Evolutionary conservation across 2,797 vertebrate species (phyloP).

Genomic region (Anguilla pacifica): DNA sequence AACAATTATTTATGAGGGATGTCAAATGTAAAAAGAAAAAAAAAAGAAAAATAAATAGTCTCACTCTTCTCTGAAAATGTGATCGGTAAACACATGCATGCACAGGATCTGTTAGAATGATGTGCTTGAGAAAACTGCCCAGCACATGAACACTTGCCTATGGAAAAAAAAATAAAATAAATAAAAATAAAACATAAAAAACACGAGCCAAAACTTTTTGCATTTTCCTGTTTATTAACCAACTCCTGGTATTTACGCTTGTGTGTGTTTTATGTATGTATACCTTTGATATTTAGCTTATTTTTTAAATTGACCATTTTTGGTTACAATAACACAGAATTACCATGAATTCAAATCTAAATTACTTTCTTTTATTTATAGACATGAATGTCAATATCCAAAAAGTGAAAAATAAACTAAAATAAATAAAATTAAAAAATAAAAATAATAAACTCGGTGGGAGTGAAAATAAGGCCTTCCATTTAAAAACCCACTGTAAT

Average conservation of each 20-base stretch:
- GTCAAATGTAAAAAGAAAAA: background rate
- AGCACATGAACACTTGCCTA: background rate
- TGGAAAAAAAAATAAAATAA: background rate
- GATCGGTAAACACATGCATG: background rate
- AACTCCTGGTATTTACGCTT: slow-evolving; percentile 55
- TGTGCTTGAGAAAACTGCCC: background rate
- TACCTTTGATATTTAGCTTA: slow-evolving; percentile 60
- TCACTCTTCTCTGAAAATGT: background rate
- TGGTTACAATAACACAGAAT: slow-evolving; percentile 76
- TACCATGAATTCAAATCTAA: slow-evolving; percentile 68
- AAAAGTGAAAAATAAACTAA: slow-evolving; percentile 55
- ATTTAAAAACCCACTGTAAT: slow-evolving; percentile 42
- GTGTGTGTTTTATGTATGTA: slow-evolving; percentile 59
- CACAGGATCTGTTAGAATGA: background rate
- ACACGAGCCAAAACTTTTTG: slow-evolving; percentile 39
- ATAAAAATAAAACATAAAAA: slow-evolving; percentile 23
- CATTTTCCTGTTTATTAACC: slow-evolving; percentile 72
- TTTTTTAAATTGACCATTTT: slow-evolving; percentile 58
- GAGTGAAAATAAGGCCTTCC: slow-evolving; percentile 65
- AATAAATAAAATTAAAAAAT: slow-evolving; percentile 54
- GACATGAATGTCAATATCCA: slow-evolving; percentile 67
- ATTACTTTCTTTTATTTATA: slow-evolving; percentile 67
- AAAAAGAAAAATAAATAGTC: background rate
- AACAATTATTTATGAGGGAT: background rate
- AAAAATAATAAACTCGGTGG: slow-evolving; percentile 53